These are phyloP conservation scores for Tetanocera ferruginea DNA, from an alignment of 2,888 invertebrate species.

Conservation along the genomic window DNA sequence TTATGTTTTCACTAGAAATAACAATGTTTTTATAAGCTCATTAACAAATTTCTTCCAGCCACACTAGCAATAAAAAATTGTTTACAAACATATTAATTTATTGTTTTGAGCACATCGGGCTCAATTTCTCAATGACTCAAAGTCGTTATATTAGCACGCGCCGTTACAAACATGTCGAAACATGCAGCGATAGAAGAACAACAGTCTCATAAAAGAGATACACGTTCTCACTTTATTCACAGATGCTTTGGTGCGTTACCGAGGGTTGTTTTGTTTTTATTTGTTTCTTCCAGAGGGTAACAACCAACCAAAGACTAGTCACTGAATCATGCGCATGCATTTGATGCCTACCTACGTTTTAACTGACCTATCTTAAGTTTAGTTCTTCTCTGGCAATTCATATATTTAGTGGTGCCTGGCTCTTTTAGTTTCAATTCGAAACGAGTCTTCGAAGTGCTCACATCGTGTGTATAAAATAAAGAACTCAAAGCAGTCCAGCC, in stretches of 20 bases:
- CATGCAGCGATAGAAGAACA: constrained; percentile 25
- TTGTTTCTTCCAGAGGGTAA: background rate
- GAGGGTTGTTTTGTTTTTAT: background rate
- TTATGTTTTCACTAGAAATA: no score
- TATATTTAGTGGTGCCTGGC: background rate
- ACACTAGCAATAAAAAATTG: no score
- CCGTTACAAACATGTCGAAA: constrained; percentile 38
- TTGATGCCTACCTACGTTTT: background rate
- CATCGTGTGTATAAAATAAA: background rate
- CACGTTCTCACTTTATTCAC: background rate
- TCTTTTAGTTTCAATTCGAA: constrained; percentile 5
- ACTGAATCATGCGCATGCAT: no score
- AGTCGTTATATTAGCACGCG: constrained; percentile 11
- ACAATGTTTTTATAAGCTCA: no score
- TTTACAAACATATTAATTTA: no score
- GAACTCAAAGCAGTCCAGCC: background rate
- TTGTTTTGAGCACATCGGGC: no score
- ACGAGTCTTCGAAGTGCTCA: background rate
- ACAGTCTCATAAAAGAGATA: background rate
- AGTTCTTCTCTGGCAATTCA: background rate
- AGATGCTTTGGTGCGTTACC: background rate
- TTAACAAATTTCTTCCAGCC: no score
- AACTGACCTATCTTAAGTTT: constrained; percentile 11
- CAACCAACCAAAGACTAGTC: no score
- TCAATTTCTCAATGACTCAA: no score